A percentile compares a stretch with the other conserved stretches of the same genome.
These are phyloP conservation scores for Ectropis crepuscularia DNA, from an alignment of 2,888 invertebrate genomes.

Conservation along the genomic window DNA sequence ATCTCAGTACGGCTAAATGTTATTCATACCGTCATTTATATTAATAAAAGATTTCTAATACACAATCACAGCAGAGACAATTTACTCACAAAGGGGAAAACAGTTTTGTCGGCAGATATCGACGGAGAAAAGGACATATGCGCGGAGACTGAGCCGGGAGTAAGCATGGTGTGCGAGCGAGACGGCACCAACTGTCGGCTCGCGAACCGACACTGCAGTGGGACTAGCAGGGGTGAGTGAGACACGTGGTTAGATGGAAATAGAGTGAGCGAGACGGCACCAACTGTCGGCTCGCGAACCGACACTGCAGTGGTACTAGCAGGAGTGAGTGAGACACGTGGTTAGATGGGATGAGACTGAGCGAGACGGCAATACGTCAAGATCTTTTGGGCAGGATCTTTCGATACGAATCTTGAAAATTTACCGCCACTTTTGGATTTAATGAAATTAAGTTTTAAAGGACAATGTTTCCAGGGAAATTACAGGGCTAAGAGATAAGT, in stretches of 20 bases:
- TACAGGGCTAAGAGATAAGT: too few species aligned
- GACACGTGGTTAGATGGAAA: background rate
- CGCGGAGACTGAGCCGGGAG: constrained; percentile 65
- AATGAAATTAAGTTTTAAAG: too few species aligned
- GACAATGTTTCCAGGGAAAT: too few species aligned
- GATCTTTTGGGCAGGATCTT: too few species aligned
- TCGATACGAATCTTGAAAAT: too few species aligned
- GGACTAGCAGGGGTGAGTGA: constrained; percentile 52
- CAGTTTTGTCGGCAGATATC: constrained; percentile 48
- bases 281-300: constrained; percentile 66
- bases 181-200: constrained; percentile 70
- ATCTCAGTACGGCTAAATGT: too few species aligned
- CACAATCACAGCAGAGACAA: background rate
- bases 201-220: constrained; percentile 61
- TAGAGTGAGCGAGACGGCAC: constrained; percentile 46
- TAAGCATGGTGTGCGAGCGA: constrained; percentile 71
- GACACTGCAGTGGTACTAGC: constrained; percentile 57
- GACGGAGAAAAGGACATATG: constrained; percentile 61
- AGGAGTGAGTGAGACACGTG: constrained; percentile 46
- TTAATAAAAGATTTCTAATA: too few species aligned
- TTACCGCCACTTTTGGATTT: too few species aligned
- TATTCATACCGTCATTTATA: too few species aligned
- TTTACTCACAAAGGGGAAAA: background rate
- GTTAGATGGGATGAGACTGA: too few species aligned
- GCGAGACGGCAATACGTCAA: too few species aligned